Conservation (phyloP, 2,113 vertebrate species). For the Toxostoma redivivum region DNA sequence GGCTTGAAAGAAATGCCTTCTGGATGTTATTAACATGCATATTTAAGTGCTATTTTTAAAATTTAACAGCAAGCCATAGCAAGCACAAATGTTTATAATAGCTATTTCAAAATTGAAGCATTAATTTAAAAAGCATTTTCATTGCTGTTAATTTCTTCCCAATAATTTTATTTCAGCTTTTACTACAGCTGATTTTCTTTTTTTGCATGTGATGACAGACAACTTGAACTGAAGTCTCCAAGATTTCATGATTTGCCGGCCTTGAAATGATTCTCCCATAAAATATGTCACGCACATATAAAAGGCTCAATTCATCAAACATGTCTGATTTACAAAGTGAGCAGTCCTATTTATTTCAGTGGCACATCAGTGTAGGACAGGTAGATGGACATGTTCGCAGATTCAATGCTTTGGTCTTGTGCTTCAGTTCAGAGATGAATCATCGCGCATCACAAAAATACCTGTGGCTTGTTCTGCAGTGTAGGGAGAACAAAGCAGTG, state of each 20-base stretch:
- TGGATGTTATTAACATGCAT: slow-evolving; percentile 78
- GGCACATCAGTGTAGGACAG: not conserved
- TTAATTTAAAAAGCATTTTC: slow-evolving; percentile 58
- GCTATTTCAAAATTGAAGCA: slow-evolving; percentile 62
- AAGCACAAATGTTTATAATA: slow-evolving; percentile 75
- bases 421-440: not conserved
- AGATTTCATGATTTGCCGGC: not conserved
- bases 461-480: not conserved
- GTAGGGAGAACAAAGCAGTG: not conserved
- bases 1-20: slow-evolving; percentile 78
- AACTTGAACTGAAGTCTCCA: not conserved
- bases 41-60: slow-evolving; percentile 79
- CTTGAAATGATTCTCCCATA: not conserved
- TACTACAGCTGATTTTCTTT: not conserved
- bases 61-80: slow-evolving; percentile 72
- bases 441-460: not conserved
- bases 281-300: not conserved
- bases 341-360: not conserved
- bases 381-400: not conserved
- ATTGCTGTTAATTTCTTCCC: slow-evolving; percentile 61
- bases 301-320: not conserved
- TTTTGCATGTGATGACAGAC: not conserved
- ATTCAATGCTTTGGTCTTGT: not conserved
- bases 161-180: slow-evolving; percentile 64
- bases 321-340: not conserved